A percentile compares a stretch with the other conserved stretches of the same genome.
phyloP scores from a whole-genome alignment of 2,797 vertebrate genomes.

The Amphiprion clarkii region DNA sequence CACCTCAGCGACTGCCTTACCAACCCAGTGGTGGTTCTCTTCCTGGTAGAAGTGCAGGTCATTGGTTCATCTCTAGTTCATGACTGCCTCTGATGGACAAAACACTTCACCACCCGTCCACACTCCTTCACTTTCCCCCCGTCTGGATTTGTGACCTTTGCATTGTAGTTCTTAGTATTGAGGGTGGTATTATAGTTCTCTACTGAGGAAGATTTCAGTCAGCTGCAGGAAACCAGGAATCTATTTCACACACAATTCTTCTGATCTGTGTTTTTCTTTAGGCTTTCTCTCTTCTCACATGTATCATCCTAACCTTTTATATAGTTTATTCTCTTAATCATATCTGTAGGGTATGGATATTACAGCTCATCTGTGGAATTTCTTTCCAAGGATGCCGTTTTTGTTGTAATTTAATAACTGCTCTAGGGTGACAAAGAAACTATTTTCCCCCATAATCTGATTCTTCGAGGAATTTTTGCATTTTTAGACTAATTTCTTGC shows the following conservation, averaged over 20 bases:
- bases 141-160: constrained; percentile 22
- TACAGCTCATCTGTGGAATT: neutral
- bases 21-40: constrained; percentile 18
- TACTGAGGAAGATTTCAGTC: constrained; percentile 1
- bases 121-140: neutral
- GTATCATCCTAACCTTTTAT: constrained; percentile 18
- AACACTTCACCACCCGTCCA: constrained; percentile 25
- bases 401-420: constrained; percentile 14
- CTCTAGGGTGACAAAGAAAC: neutral
- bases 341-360: constrained; percentile 31
- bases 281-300: constrained; percentile 9
- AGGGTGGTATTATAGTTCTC: constrained; percentile 7
- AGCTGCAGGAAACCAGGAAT: constrained; percentile 12
- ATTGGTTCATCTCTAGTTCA: constrained; percentile 38
- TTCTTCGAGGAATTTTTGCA: neutral
- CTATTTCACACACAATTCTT: constrained; percentile 14
- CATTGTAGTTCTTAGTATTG: constrained; percentile 5
- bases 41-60: constrained; percentile 26
- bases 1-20: constrained; percentile 24
- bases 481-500: constrained; percentile 4
- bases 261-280: constrained; percentile 12
- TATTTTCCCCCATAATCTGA: constrained; percentile 12
- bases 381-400: constrained; percentile 7
- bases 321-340: constrained; percentile 44
- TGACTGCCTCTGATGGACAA: constrained; percentile 28